Evolutionary conservation across 2,797 vertebrate genomes (phyloP), one percentile per base, ranked within the genome.

Genomic region (Lacerta viridis): DNA sequence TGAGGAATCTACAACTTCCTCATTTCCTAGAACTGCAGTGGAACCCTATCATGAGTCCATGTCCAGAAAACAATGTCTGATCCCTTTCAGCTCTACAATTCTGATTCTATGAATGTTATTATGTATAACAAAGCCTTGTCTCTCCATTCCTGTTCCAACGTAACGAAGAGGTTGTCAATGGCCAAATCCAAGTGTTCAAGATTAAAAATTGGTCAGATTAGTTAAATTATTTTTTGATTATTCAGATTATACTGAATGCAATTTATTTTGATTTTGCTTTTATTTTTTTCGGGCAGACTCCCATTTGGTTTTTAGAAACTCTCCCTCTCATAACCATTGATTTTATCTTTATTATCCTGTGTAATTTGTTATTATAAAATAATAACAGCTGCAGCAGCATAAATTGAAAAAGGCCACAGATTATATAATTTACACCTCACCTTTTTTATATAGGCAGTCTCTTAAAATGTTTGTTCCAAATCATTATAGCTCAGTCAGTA

Each of bases 61-160:
- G 39, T 77, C 13, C 50, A 85, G 23, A 68, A 79, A 86, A 79
- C 5, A 18, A 36, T 86, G 71, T 79, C 43, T 86, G 46, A 36
- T 33, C 72, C 13, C 13, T 55, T 55, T 55, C 50, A 15, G 50
- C 50, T 55, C 50, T 55, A 55, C 50, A 55, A 15, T 55, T 55
- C 13, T 55, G 50, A 55, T 55, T 55, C 50, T 15, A 55, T 55
- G 13, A 3, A 55, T 55, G 9, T 36, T 59, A 36, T 17, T n/a
- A 66, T 13, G 8, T 76, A n/a, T 77, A 59, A 43, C 72, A 39
- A 61, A 5, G 11, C 4, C 36, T 39, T 18, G 0, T 39, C 68
- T 72, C 3, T 71, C 68, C 50, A 59, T 15, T 7, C 18, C 25
- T 80, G 17, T 59, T 72, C 64, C 36, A 87, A 68, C 64, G 59